phyloP scores from a whole-genome alignment of 2,797 vertebrate genomes.

The Sylvilagus floridanus region DNA sequence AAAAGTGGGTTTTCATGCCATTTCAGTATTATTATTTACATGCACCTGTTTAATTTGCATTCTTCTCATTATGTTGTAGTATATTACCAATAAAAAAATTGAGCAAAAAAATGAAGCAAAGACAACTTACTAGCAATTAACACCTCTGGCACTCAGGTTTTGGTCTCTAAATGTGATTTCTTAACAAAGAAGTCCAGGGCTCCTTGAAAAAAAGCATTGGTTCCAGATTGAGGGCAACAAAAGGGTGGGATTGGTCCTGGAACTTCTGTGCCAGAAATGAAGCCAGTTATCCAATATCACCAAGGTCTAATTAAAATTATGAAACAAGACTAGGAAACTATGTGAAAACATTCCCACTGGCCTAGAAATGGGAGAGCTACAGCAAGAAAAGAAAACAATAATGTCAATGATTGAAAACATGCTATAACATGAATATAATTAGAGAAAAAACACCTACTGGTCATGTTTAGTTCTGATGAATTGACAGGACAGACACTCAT shows the following conservation, averaged over 20 bases:
- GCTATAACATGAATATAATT: not conserved
- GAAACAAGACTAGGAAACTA: not conserved
- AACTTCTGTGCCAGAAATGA: not conserved
- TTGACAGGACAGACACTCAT: not conserved
- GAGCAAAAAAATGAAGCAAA: not conserved
- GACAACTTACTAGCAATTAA: not conserved
- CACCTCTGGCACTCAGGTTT: not conserved
- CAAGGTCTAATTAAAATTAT: not conserved
- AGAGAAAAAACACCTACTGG: not conserved
- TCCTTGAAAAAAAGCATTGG: not conserved
- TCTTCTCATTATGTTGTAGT: too few relatives aligned
- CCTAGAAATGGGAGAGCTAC: not conserved
- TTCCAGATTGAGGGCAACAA: not conserved
- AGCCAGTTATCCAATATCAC: not conserved
- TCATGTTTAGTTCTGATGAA: not conserved
- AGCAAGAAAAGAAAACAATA: constrained; percentile 2
- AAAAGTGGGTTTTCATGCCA: too few relatives aligned
- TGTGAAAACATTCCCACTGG: not conserved
- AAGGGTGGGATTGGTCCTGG: not conserved
- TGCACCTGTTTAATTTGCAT: too few relatives aligned
- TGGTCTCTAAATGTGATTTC: not conserved
- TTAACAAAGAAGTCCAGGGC: not conserved
- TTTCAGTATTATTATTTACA: too few relatives aligned
- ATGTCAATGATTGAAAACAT: not conserved
- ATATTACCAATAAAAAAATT: too few relatives aligned